Conservation (phyloP, 2,797 vertebrate genomes). For the Syngnathus rostellatus region DNA sequence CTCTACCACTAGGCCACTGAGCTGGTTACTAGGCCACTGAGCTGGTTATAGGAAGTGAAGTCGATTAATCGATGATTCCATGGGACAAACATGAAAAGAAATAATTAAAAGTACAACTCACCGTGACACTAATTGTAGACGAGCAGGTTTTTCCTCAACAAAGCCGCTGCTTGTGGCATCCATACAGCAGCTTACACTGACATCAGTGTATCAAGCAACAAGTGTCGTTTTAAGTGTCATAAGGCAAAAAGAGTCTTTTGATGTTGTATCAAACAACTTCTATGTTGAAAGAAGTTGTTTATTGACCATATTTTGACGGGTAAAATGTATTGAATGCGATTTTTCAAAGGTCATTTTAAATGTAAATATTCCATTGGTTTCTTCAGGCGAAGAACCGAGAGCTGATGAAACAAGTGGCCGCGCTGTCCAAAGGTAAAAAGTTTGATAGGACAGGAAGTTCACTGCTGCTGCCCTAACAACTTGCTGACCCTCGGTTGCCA, state of each 20-base stretch:
- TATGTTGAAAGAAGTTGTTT: too few relatives aligned
- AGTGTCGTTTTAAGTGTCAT: neutral
- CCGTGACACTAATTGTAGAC: neutral
- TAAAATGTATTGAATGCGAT: too few relatives aligned
- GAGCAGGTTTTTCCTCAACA: too few relatives aligned
- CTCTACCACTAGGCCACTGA: too few relatives aligned
- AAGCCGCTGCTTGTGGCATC: too few relatives aligned
- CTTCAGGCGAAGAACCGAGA: slow-evolving; percentile 93
- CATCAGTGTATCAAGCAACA: neutral
- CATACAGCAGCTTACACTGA: neutral
- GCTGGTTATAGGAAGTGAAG: too few relatives aligned
- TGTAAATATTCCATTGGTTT: slow-evolving; percentile 11
- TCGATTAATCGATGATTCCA: too few relatives aligned
- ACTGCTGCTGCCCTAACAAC: slow-evolving; percentile 84
- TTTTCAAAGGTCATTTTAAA: too few relatives aligned
- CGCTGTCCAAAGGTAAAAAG: slow-evolving; percentile 97
- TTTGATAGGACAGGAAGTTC: slow-evolving; percentile 92
- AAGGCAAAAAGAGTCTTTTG: neutral
- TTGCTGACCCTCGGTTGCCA: slow-evolving; percentile 36
- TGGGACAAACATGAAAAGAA: neutral
- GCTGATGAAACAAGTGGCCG: slow-evolving; percentile 96
- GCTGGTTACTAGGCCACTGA: too few relatives aligned
- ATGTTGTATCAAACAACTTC: neutral
- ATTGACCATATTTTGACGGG: too few relatives aligned
- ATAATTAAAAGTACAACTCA: neutral